Conservation (phyloP, 2,888 invertebrate species). For the Drosophila ezoana region DNA sequence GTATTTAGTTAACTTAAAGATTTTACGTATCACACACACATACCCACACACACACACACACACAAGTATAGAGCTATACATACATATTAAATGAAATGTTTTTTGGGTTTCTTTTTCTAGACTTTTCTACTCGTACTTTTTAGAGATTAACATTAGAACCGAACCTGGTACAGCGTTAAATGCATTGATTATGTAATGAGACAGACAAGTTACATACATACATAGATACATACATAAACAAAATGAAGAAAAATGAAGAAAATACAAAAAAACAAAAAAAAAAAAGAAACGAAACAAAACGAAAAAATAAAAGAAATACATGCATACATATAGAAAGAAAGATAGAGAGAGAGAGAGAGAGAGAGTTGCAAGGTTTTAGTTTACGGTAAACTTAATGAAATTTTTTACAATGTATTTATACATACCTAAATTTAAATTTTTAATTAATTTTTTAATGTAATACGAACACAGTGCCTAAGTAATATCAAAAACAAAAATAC, state of each 20-base stretch:
- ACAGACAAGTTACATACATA: slow-evolving; percentile 54
- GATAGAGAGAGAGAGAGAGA: neutral
- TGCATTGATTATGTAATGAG: slow-evolving; percentile 45
- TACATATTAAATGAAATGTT: slow-evolving; percentile 20
- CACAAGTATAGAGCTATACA: slow-evolving; percentile 14
- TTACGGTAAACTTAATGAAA: slow-evolving; percentile 79
- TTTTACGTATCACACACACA: slow-evolving; percentile 22
- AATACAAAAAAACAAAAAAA: slow-evolving; percentile 14
- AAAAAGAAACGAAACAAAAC: slow-evolving; percentile 9
- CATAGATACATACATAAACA: slow-evolving; percentile 39
- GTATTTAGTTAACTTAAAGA: slow-evolving; percentile 37
- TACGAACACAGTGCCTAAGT: slow-evolving; percentile 85
- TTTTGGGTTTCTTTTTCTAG: slow-evolving; percentile 48
- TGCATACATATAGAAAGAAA: slow-evolving; percentile 42
- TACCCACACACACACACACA: slow-evolving; percentile 20
- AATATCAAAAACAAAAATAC: slow-evolving; percentile 79
- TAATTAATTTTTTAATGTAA: slow-evolving; percentile 84
- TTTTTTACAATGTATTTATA: slow-evolving; percentile 81
- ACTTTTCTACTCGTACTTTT: slow-evolving; percentile 69
- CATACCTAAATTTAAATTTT: slow-evolving; percentile 83
- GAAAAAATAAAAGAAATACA: slow-evolving; percentile 28
- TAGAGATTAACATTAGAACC: slow-evolving; percentile 59
- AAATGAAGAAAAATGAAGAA: slow-evolving; percentile 2
- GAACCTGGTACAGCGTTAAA: slow-evolving; percentile 50
- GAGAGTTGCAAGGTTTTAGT: slow-evolving; percentile 76